Evolutionary conservation across 1,140 invertebrate genomes (phyloP), one percentile per base, ranked within the genome.

Genomic region (roundworm (Caenorhabditis elegans)): DNA sequence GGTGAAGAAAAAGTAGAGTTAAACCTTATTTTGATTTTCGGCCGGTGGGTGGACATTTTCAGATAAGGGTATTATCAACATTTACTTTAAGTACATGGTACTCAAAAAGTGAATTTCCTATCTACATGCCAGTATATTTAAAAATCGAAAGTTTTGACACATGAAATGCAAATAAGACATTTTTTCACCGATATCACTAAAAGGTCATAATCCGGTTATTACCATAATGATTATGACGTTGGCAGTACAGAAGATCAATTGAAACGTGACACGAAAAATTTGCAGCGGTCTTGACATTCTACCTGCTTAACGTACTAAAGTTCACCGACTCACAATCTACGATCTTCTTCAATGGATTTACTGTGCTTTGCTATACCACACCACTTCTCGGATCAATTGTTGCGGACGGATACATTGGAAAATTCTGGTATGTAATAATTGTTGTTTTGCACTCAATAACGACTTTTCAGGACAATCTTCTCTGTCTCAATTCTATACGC

Each of bases 381-480:
- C 95, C 95, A 0, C 82, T 97, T 13, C 88, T 96, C 34, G 95
- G 96, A 0, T 95, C 95, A 0, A 93, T 96, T 51, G 84, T 97
- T n/a, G 94, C 95, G 0, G 95, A 97, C 89, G 94, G 94, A 24
- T 93, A 92, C 83, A 90, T 96, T 0, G 95, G 95, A 81, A 95
- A 95, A 91, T 96, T 94, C 90, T 93, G 92, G 90, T 94, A 86
- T 86, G 83, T 60, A 43, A 6, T 31, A 39, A 49, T 8, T 0
- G 19, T n/a, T 26, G 34, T 10, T 17, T 43, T 17, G 19, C 10
- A 77, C 0, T 22, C 24, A 19, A 2, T 8, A 79, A 1, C 85
- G 83, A 78, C 80, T 82, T 91, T 91, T 60, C 87, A 93, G 87
- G 81, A 88, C 87, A 11, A 87, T 87, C 46, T 84, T 87, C 70